Percentiles rank a stretch among this genome's conserved stretches.
These are phyloP conservation scores for Cydia fagiglandana DNA, from an alignment of 1,140 invertebrate species.

Conservation along the genomic window DNA sequence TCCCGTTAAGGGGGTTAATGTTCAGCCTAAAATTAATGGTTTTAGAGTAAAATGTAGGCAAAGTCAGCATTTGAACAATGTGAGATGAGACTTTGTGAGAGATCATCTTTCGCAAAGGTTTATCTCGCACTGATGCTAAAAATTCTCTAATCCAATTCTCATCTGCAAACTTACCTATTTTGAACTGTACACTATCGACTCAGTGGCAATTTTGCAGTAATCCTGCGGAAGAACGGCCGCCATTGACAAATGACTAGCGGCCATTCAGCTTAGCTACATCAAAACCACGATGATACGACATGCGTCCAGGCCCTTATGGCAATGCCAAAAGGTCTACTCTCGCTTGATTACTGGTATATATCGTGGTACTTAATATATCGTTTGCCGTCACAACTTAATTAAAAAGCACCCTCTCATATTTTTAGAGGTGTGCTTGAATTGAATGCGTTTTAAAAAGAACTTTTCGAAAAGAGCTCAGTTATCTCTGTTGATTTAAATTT, in stretches of 20 bases:
- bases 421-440: background rate
- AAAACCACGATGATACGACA: background rate
- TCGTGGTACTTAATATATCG: background rate
- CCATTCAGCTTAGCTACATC: background rate
- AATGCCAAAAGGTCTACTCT: background rate
- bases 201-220: background rate
- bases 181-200: background rate
- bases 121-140: background rate
- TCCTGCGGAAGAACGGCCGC: background rate
- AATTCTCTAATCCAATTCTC: background rate
- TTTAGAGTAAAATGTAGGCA: too few species aligned
- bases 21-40: too few species aligned
- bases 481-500: background rate
- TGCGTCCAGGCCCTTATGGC: background rate
- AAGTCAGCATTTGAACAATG: too few species aligned
- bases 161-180: background rate
- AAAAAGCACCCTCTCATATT: background rate
- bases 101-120: background rate
- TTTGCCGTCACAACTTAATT: background rate
- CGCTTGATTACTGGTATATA: background rate
- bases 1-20: too few species aligned
- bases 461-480: constrained; percentile 4
- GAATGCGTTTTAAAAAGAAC: background rate
- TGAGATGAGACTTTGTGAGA: too few species aligned
- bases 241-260: constrained; percentile 6